Evolutionary conservation across 1,140 invertebrate genomes (phyloP).

Genomic region (Pogonus chalceus): DNA sequence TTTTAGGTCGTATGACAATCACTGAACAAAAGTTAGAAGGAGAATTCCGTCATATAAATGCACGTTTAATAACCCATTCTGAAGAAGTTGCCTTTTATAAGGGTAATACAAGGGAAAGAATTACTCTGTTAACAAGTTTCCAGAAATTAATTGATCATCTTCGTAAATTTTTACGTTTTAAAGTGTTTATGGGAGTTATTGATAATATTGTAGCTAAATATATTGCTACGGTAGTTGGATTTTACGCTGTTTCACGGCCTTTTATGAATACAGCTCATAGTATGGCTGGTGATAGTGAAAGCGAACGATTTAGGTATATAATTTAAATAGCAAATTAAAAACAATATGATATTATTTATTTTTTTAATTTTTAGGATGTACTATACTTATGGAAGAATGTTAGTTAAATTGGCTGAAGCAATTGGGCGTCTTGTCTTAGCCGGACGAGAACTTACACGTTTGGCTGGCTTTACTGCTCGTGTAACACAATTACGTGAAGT

Average conservation of each 20-base stretch:
- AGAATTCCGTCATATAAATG: constrained; percentile 92
- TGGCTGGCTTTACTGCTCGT: constrained; percentile 88
- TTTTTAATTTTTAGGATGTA: constrained; percentile 53
- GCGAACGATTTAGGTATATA: constrained; percentile 35
- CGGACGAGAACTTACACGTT: constrained; percentile 83
- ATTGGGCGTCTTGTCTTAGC: constrained; percentile 89
- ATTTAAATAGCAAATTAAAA: neutral
- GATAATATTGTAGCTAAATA: constrained; percentile 98
- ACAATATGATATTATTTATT: neutral
- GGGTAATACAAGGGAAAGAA: constrained; percentile 81
- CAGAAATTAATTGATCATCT: constrained; percentile 83
- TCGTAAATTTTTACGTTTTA: constrained; percentile 82
- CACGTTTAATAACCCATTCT: constrained; percentile 90
- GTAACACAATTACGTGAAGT: constrained; percentile 86
- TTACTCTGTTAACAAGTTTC: constrained; percentile 80
- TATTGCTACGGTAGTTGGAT: constrained; percentile 88
- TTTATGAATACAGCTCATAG: constrained; percentile 70
- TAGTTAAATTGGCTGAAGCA: constrained; percentile 93
- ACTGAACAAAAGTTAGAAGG: constrained; percentile 94
- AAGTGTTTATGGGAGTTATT: constrained; percentile 84
- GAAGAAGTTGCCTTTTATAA: constrained; percentile 98
- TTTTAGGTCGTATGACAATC: constrained; percentile 81
- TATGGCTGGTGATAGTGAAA: constrained; percentile 40
- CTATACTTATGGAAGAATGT: constrained; percentile 93
- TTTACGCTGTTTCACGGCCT: constrained; percentile 87